These are phyloP conservation scores for Tribolium freemani DNA, from an alignment of 2,888 invertebrate species.

Conservation along the genomic window DNA sequence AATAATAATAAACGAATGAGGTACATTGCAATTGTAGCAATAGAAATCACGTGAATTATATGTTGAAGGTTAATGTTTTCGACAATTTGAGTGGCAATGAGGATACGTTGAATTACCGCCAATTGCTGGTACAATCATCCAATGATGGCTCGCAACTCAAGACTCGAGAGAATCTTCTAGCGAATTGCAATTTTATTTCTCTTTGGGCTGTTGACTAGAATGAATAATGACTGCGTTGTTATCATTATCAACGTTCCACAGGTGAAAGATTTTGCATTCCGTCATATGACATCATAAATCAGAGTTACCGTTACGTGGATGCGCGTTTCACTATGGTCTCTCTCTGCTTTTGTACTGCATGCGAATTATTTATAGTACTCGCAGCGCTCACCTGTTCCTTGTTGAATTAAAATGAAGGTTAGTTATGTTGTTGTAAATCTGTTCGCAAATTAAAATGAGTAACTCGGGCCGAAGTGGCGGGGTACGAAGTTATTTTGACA, in stretches of 20 bases:
- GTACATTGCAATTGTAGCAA: conserved; percentile 31
- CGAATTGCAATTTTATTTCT: conserved; percentile 27
- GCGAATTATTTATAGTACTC: conserved; percentile 33
- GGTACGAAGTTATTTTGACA: not conserved
- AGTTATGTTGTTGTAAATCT: not conserved
- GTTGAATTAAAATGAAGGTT: not conserved
- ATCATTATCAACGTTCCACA: not conserved
- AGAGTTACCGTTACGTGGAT: conserved; percentile 40
- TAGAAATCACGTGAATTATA: conserved; percentile 50
- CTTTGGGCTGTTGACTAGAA: not conserved
- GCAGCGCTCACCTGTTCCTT: conserved; percentile 10
- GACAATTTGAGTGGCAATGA: conserved; percentile 57
- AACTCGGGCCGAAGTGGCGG: not conserved
- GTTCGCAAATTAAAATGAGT: not conserved
- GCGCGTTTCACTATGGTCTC: conserved; percentile 37
- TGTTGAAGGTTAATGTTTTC: conserved; percentile 58
- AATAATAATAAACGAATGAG: conserved; percentile 32
- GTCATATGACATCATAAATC: conserved; percentile 33
- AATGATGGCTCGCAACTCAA: conserved; percentile 49
- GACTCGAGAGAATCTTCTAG: conserved; percentile 29
- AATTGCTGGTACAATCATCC: conserved; percentile 59
- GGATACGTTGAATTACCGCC: conserved; percentile 59
- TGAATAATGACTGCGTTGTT: not conserved
- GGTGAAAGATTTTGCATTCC: conserved; percentile 28
- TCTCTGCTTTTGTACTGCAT: conserved; percentile 9